Evolutionary conservation across 2,888 invertebrate genomes (phyloP).

Genomic region (Heliconius ismenius): DNA sequence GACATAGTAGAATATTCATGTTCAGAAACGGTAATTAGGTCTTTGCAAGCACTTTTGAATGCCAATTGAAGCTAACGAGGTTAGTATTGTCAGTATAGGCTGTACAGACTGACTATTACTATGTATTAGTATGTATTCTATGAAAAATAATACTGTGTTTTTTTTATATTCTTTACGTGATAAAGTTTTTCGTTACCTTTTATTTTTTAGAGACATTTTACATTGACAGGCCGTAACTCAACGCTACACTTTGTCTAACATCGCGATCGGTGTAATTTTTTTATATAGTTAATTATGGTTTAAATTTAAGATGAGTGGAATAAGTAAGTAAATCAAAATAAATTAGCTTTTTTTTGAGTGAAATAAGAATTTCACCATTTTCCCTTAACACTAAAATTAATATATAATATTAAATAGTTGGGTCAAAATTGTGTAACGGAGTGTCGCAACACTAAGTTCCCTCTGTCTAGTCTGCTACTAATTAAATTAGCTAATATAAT

Average conservation of each 20-base stretch:
- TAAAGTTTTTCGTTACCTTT: too few species aligned
- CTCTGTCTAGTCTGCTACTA: too few species aligned
- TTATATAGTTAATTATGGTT: too few species aligned
- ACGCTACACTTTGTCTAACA: background rate
- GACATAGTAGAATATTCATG: background rate
- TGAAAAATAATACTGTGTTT: background rate
- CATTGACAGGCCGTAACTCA: too few species aligned
- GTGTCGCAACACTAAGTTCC: background rate
- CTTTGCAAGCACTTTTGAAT: constrained; percentile 13
- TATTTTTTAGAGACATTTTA: too few species aligned
- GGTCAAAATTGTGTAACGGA: too few species aligned
- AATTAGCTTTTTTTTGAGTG: too few species aligned
- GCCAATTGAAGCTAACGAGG: background rate
- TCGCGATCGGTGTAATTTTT: background rate
- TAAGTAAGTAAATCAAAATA: too few species aligned
- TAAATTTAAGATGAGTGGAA: too few species aligned
- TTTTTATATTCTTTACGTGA: background rate
- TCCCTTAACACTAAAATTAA: too few species aligned
- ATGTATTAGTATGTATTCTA: background rate
- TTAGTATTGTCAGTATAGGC: background rate
- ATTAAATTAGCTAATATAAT: background rate
- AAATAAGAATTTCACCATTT: too few species aligned
- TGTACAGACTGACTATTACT: background rate
- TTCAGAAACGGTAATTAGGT: constrained; percentile 8
- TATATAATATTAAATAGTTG: too few species aligned